phyloP scores from a whole-genome alignment of 1,140 invertebrate genomes.

The Atta cephalotes region DNA sequence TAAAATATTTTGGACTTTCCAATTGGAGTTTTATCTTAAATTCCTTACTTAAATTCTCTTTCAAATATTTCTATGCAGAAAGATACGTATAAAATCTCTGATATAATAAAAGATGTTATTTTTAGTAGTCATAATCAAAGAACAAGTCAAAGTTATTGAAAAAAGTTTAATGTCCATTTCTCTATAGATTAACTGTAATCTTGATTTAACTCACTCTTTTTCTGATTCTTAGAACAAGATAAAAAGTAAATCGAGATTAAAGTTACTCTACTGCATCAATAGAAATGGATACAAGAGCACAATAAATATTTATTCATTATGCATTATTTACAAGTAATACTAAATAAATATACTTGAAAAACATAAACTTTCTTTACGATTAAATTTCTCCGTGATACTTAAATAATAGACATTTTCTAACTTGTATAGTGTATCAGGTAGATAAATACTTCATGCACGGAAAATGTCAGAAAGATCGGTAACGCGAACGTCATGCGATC shows the following conservation, averaged over 20 bases:
- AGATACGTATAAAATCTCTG: background rate
- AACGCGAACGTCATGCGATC: constrained; percentile 27
- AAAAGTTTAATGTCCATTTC: background rate
- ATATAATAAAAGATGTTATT: background rate
- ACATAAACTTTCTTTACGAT: constrained; percentile 5
- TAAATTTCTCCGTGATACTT: constrained; percentile 54
- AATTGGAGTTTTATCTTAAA: background rate
- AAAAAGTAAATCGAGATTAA: too few species aligned
- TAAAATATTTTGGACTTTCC: constrained; percentile 40
- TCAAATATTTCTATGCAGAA: background rate
- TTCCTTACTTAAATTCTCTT: too few species aligned
- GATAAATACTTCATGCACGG: constrained; percentile 31
- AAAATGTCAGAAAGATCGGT: constrained; percentile 11
- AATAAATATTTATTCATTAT: background rate
- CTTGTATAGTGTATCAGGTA: constrained; percentile 6
- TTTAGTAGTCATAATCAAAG: background rate
- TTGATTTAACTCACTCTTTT: too few species aligned
- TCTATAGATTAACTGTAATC: too few species aligned
- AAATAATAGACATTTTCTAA: constrained; percentile 34
- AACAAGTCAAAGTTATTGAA: background rate
- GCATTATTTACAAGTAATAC: background rate
- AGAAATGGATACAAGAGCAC: background rate
- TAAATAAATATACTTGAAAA: background rate
- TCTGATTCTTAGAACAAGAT: too few species aligned
- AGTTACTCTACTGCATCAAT: too few species aligned